A percentile compares a stretch with the other conserved stretches of the same genome.
phyloP scores from a whole-genome alignment of 2,888 invertebrate species.

The Odontocolon sp. region DNA sequence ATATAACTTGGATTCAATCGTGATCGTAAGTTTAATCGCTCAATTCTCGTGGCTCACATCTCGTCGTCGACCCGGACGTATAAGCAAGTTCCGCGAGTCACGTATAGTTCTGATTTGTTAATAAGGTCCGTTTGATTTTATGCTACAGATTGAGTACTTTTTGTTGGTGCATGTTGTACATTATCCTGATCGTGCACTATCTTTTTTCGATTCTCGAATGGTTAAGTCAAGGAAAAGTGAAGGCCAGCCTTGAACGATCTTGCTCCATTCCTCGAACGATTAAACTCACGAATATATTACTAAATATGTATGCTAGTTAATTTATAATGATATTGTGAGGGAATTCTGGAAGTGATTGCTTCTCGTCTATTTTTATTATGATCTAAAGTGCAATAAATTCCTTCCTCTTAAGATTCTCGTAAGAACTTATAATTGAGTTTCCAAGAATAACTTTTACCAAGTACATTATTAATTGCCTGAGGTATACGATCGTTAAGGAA shows the following conservation, averaged over 20 bases:
- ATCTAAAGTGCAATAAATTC: background rate
- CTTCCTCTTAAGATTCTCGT: background rate
- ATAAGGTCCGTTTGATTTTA: too few relatives aligned
- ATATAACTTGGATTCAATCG: conserved; percentile 46
- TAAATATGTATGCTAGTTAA: background rate
- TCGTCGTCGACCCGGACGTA: conserved; percentile 24
- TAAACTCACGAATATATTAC: background rate
- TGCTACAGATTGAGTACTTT: too few relatives aligned
- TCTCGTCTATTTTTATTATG: background rate
- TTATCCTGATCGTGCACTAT: background rate
- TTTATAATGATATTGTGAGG: too few relatives aligned
- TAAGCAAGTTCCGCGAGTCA: conserved; percentile 28
- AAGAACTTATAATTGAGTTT: too few relatives aligned
- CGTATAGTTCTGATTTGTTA: background rate
- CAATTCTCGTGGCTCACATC: background rate
- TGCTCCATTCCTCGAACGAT: conserved; percentile 10
- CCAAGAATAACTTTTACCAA: too few relatives aligned
- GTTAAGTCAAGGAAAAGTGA: conserved; percentile 21
- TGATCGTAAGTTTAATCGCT: conserved; percentile 26
- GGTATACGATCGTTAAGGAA: too few relatives aligned
- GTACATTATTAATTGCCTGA: too few relatives aligned
- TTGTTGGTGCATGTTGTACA: background rate
- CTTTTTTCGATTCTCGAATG: background rate
- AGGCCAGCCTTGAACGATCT: conserved; percentile 12
- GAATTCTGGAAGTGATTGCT: background rate